Conservation (phyloP, 2,113 vertebrate genomes). For the Odontophorus gujanensis region DNA sequence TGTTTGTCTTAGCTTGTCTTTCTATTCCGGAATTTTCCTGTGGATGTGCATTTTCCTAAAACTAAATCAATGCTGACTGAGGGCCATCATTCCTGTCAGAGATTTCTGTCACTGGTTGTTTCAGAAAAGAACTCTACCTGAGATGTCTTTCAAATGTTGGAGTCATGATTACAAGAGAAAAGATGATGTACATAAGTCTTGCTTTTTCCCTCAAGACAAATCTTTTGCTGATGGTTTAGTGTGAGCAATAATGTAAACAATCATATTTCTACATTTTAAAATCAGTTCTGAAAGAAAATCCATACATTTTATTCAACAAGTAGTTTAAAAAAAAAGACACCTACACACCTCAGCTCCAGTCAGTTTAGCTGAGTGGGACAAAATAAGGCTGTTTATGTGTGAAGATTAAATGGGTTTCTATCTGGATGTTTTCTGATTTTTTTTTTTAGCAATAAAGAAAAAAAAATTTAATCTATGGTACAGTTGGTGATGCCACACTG, state of each 20-base stretch:
- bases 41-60: background rate
- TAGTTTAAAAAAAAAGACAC: background rate
- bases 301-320: background rate
- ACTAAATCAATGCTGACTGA: background rate
- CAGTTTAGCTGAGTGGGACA: background rate
- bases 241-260: background rate
- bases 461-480: background rate
- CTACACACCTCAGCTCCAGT: background rate
- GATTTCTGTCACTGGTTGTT: background rate
- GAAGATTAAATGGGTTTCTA: background rate
- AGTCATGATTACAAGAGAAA: background rate
- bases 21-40: background rate
- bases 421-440: background rate
- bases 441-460: background rate
- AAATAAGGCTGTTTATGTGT: background rate
- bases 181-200: background rate
- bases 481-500: background rate
- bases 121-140: background rate
- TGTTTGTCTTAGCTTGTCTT: background rate
- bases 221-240: background rate
- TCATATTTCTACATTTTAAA: background rate
- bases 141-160: background rate
- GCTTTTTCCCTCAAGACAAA: background rate
- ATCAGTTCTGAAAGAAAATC: background rate
- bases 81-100: background rate